phyloP scores from a whole-genome alignment of 2,113 vertebrate species.

The Melanostigma gelatinosum region DNA sequence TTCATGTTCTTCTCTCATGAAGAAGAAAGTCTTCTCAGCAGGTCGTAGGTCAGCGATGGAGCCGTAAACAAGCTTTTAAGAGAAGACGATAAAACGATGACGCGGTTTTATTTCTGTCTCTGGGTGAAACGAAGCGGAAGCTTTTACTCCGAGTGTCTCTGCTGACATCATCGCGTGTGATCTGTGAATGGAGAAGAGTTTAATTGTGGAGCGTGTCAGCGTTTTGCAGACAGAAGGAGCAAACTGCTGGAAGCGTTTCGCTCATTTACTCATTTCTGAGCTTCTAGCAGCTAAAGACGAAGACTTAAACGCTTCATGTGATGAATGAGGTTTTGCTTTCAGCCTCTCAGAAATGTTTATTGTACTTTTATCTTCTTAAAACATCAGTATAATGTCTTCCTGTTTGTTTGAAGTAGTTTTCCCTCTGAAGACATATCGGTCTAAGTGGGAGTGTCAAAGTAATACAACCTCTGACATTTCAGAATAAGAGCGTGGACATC shows the following conservation, averaged over 20 bases:
- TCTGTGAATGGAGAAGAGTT: background rate
- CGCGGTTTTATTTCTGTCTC: no score
- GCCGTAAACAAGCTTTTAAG: background rate
- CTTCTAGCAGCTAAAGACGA: background rate
- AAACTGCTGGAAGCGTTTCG: constrained; percentile 18
- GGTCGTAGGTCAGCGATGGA: background rate
- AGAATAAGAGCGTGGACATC: background rate
- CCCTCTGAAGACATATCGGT: background rate
- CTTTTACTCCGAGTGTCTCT: background rate
- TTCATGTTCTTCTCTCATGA: no score
- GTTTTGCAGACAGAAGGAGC: background rate
- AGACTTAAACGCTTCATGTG: background rate
- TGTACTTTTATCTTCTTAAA: background rate
- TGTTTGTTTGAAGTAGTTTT: background rate
- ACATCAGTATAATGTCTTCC: background rate
- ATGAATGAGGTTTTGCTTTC: background rate
- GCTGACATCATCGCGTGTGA: background rate
- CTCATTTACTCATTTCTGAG: background rate
- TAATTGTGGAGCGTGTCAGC: constrained; percentile 16
- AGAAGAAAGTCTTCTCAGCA: background rate
- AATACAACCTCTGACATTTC: background rate
- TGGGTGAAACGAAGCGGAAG: no score
- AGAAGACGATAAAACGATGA: no score
- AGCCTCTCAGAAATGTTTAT: background rate
- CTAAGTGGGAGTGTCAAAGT: background rate